A percentile compares a stretch with the other conserved stretches of the same genome.
These are phyloP conservation scores for Andrena hattorfiana DNA, from an alignment of 2,888 invertebrate genomes.

Conservation along the genomic window DNA sequence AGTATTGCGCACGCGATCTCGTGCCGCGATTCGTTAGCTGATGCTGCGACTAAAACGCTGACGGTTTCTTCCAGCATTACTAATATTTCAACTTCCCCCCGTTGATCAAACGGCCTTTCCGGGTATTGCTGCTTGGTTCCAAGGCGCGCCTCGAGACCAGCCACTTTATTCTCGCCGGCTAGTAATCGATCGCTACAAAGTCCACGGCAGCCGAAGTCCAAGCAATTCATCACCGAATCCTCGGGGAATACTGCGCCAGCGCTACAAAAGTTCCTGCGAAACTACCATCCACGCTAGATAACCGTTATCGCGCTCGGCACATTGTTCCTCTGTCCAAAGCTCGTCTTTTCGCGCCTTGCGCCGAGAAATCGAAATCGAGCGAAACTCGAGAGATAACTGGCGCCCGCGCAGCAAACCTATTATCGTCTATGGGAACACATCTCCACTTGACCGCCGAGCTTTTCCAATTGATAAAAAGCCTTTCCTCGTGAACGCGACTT, in stretches of 20 bases:
- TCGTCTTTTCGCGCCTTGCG: not conserved
- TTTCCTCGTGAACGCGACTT: too few relatives aligned
- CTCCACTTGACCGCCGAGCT: not conserved
- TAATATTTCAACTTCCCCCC: constrained; percentile 58
- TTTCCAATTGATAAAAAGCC: not conserved
- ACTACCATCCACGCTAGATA: constrained; percentile 19
- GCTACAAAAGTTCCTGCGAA: not conserved
- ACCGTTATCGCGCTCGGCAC: constrained; percentile 25
- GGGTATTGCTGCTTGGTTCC: constrained; percentile 45
- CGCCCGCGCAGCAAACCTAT: not conserved
- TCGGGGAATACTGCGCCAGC: not conserved
- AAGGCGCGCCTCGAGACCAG: not conserved
- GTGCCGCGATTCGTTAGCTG: constrained; percentile 32
- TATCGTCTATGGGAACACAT: not conserved
- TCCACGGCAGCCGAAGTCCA: not conserved
- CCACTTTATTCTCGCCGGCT: not conserved
- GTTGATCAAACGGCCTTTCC: constrained; percentile 43
- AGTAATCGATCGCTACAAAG: not conserved
- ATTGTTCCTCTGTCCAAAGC: constrained; percentile 17
- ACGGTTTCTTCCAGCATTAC: constrained; percentile 38
- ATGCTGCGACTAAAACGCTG: constrained; percentile 60
- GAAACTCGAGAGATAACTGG: not conserved
- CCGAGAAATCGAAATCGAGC: constrained; percentile 23
- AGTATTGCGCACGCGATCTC: constrained; percentile 34
- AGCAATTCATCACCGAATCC: not conserved